Conservation (phyloP, 2,888 invertebrate species). For the Globia sparganii region DNA sequence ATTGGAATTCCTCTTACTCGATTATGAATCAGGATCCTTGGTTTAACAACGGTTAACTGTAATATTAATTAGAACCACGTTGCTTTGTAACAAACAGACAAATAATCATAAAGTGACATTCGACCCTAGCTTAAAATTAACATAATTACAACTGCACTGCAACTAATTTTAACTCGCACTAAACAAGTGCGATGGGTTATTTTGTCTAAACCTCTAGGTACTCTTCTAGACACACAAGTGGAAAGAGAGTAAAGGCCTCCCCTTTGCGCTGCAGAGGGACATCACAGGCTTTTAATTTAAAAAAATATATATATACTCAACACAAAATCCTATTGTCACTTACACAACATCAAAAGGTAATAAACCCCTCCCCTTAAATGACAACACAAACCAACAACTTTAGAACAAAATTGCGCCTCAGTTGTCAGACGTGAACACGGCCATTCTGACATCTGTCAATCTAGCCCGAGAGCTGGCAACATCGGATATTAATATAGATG, state of each 20-base stretch:
- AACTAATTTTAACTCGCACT: too few relatives aligned
- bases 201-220: too few relatives aligned
- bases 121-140: neutral
- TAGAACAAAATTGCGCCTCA: slow-evolving; percentile 35
- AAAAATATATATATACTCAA: too few relatives aligned
- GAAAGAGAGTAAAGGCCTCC: too few relatives aligned
- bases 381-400: slow-evolving; percentile 22
- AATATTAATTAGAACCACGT: slow-evolving; percentile 27
- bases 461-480: slow-evolving; percentile 71
- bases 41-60: neutral
- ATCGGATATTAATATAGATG: slow-evolving; percentile 74
- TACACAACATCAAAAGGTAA: neutral
- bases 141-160: too few relatives aligned
- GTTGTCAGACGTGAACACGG: slow-evolving; percentile 46
- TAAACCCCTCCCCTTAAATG: slow-evolving; percentile 20
- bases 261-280: too few relatives aligned
- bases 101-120: neutral
- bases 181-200: too few relatives aligned
- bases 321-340: neutral
- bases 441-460: slow-evolving; percentile 71
- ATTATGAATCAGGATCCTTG: neutral
- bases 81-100: neutral
- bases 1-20: too few relatives aligned
- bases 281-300: too few relatives aligned
- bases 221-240: too few relatives aligned